Conservation (phyloP, 1,140 invertebrate species). For the Leptopilina clavipes region DNA sequence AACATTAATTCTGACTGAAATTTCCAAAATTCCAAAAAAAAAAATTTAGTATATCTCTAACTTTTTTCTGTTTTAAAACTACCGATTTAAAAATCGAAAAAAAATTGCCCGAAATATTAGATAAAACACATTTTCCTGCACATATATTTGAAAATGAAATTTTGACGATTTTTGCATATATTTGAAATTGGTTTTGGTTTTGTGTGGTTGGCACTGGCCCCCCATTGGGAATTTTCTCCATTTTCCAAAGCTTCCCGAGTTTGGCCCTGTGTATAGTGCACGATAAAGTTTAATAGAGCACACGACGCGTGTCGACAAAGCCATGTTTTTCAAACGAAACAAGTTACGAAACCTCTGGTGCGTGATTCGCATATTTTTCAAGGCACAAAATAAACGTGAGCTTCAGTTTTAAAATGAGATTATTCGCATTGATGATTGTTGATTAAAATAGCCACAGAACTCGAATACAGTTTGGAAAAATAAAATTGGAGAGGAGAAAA, state of each 20-base stretch:
- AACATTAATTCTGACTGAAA: no score
- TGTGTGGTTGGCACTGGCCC: background rate
- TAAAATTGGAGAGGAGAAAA: background rate
- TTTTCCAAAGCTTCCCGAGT: background rate
- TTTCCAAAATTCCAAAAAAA: no score
- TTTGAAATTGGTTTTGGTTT: no score
- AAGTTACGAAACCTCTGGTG: slow-evolving; percentile 27
- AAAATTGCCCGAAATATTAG: background rate
- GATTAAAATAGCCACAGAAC: slow-evolving; percentile 3
- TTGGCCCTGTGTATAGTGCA: background rate
- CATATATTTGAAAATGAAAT: no score
- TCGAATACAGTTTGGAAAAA: background rate
- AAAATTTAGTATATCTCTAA: no score
- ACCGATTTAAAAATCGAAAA: no score
- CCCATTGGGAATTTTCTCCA: background rate
- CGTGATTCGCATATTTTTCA: slow-evolving; percentile 27
- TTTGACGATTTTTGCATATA: no score
- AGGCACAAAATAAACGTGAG: background rate
- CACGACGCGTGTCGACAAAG: background rate
- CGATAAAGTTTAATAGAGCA: slow-evolving; percentile 17
- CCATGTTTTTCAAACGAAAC: slow-evolving; percentile 23
- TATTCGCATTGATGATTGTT: slow-evolving; percentile 10
- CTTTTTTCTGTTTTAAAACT: no score
- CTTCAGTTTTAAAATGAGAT: slow-evolving; percentile 8
- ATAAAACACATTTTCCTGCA: no score